Conservation (phyloP, 2,113 vertebrate genomes). For the Python bivittatus region DNA sequence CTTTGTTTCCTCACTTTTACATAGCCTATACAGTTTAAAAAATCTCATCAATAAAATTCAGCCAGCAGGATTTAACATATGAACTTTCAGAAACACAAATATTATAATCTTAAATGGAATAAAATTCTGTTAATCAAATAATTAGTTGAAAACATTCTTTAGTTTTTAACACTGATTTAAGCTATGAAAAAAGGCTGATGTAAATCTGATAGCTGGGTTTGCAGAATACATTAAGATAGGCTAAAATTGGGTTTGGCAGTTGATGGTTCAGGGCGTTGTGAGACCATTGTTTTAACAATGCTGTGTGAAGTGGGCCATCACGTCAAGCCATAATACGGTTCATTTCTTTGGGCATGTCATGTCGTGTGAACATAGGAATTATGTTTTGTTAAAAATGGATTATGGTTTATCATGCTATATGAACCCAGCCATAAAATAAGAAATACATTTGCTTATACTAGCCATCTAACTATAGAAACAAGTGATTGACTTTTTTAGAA, state of each 20-base stretch:
- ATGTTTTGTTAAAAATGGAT: background rate
- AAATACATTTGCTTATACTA: background rate
- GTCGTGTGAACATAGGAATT: background rate
- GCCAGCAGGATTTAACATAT: background rate
- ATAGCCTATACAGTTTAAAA: background rate
- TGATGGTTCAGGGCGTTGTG: background rate
- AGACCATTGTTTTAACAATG: background rate
- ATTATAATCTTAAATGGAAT: background rate
- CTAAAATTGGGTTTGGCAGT: background rate
- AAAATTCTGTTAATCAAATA: background rate
- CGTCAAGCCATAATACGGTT: background rate
- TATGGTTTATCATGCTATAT: background rate
- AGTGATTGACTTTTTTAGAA: background rate
- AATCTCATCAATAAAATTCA: background rate
- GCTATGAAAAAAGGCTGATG: background rate
- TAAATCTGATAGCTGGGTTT: background rate
- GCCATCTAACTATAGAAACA: background rate
- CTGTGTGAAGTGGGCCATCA: background rate
- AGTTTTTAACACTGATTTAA: background rate
- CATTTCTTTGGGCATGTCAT: background rate
- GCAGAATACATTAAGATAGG: background rate
- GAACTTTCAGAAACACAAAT: background rate
- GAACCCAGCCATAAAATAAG: background rate
- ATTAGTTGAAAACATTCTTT: background rate
- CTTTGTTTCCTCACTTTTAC: background rate